Evolutionary conservation across 1,140 invertebrate genomes (phyloP).

Genomic region (Drosophila guanche): DNA sequence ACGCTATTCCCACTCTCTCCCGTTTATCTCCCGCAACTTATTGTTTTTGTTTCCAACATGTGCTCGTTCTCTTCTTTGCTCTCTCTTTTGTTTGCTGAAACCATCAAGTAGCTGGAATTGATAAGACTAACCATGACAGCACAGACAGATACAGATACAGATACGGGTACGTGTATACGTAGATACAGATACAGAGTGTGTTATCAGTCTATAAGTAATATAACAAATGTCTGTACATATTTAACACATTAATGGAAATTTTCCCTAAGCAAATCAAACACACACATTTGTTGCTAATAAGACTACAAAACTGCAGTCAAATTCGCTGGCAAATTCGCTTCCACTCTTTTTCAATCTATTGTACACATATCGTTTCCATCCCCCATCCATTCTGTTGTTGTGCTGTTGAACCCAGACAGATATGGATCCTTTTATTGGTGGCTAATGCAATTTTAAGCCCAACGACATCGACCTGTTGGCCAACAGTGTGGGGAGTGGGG

Average conservation of each 20-base stretch:
- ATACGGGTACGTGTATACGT: not conserved
- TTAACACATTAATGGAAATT: not conserved
- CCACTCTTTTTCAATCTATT: too few relatives aligned
- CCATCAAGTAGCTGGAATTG: slow-evolving; percentile 5
- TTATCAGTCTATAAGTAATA: slow-evolving; percentile 7
- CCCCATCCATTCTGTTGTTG: too few relatives aligned
- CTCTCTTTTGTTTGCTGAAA: slow-evolving; percentile 7
- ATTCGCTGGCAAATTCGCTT: not conserved
- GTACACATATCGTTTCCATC: too few relatives aligned
- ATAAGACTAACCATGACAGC: slow-evolving; percentile 16
- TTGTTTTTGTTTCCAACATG: slow-evolving; percentile 44
- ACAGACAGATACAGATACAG: slow-evolving; percentile 31
- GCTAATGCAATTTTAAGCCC: slow-evolving; percentile 35
- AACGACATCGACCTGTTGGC: slow-evolving; percentile 45
- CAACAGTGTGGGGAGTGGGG: not conserved
- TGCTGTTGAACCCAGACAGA: slow-evolving; percentile 17
- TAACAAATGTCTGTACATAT: not conserved
- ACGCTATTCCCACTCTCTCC: not conserved
- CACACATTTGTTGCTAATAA: not conserved
- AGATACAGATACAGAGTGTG: too few relatives aligned
- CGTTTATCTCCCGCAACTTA: slow-evolving; percentile 40
- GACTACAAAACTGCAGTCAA: slow-evolving; percentile 6
- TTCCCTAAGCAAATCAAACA: not conserved
- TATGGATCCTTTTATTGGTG: slow-evolving; percentile 33
- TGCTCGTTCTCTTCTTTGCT: slow-evolving; percentile 8